Percentiles rank a stretch among this genome's conserved stretches.
Conservation (phyloP, 2,797 vertebrate genomes). For the Premnoplex brunnescens region DNA sequence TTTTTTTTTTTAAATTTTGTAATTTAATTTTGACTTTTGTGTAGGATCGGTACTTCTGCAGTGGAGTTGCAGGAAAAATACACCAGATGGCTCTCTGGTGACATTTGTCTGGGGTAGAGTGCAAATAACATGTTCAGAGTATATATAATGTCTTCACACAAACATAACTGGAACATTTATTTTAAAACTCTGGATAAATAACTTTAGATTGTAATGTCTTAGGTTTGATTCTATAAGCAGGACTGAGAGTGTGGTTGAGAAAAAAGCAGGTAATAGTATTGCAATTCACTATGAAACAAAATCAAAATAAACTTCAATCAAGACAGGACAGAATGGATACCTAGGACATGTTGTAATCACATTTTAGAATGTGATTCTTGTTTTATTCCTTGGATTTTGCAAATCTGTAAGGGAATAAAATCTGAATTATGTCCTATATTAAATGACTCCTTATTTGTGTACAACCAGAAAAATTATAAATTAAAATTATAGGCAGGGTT, state of each 20-base stretch:
- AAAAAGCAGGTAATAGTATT: neutral
- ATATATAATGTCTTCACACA: neutral
- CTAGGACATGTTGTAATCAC: neutral
- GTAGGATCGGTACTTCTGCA: neutral
- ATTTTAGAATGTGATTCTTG: neutral
- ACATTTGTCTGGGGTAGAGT: neutral
- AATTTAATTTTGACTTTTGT: neutral
- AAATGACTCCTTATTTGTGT: neutral
- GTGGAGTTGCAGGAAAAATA: constrained; percentile 66
- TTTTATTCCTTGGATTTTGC: neutral
- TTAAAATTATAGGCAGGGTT: neutral
- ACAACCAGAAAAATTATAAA: neutral
- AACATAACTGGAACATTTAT: neutral
- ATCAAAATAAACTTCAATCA: neutral
- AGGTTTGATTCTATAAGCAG: neutral
- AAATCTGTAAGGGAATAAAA: neutral
- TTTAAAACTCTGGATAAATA: neutral
- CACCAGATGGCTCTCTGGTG: constrained; percentile 71
- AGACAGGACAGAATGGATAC: neutral
- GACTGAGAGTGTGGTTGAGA: neutral
- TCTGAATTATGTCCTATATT: neutral
- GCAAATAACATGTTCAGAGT: neutral
- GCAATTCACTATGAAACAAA: neutral
- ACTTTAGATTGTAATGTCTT: neutral
- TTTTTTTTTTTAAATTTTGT: neutral